Conservation (phyloP, 2,888 invertebrate genomes). For the Trissolcus brochymenae region DNA sequence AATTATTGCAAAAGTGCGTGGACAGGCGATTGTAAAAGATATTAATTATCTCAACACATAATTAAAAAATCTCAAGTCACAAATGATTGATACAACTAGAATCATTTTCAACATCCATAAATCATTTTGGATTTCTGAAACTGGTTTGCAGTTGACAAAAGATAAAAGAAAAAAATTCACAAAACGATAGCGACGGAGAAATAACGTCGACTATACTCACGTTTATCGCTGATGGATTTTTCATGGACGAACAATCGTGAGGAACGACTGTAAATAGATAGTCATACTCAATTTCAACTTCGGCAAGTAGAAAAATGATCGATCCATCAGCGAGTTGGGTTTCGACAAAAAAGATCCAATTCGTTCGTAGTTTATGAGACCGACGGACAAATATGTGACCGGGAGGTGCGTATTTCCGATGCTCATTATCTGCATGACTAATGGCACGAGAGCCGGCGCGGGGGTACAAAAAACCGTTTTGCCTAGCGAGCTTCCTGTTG, state of each 20-base stretch:
- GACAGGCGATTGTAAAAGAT: no score
- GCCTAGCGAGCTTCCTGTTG: slow-evolving; percentile 40
- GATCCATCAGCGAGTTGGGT: slow-evolving; percentile 36
- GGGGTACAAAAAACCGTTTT: slow-evolving; percentile 64
- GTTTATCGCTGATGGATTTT: no score
- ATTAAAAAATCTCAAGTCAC: no score
- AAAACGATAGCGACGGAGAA: no score
- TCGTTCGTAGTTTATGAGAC: slow-evolving; percentile 66
- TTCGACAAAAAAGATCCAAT: slow-evolving; percentile 44
- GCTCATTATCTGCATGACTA: slow-evolving; percentile 72
- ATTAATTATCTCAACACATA: no score
- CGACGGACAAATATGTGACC: slow-evolving; percentile 47
- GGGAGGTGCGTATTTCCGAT: slow-evolving; percentile 70
- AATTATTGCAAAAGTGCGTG: no score
- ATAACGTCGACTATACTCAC: no score
- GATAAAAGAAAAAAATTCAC: no score
- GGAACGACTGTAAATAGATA: slow-evolving; percentile 30
- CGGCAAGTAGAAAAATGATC: slow-evolving; percentile 21
- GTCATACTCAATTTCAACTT: slow-evolving; percentile 9
- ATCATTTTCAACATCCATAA: slow-evolving; percentile 1
- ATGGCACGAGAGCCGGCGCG: slow-evolving; percentile 69
- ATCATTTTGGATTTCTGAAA: no score
- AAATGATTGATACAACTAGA: slow-evolving; percentile 7
- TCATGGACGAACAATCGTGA: neutral
- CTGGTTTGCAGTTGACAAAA: no score